These are phyloP conservation scores for Beris morrisii DNA, from an alignment of 2,888 invertebrate species.

Conservation along the genomic window DNA sequence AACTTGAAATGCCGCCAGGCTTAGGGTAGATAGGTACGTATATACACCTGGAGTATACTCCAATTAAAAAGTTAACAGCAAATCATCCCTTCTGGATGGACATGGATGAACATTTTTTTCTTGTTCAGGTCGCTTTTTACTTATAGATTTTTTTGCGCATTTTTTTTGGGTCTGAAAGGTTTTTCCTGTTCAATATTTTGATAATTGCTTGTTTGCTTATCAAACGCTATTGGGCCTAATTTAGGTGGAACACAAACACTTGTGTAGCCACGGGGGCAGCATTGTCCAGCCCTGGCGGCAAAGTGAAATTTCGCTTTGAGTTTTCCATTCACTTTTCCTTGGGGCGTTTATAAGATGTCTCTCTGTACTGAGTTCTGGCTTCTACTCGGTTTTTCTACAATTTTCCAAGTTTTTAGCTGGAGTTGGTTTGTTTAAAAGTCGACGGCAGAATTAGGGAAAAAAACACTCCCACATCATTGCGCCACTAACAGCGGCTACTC, in stretches of 20 bases:
- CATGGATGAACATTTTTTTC: conserved; percentile 26
- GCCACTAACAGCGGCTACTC: too few species aligned
- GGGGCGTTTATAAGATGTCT: conserved; percentile 15
- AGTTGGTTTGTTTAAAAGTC: neutral
- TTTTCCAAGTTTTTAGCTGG: neutral
- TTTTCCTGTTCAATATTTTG: conserved; percentile 40
- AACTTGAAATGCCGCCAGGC: conserved; percentile 6
- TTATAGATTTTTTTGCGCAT: conserved; percentile 18
- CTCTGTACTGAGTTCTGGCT: neutral
- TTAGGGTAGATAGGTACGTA: neutral
- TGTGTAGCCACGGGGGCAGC: conserved; percentile 30
- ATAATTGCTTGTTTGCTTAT: conserved; percentile 45
- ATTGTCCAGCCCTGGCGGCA: conserved; percentile 14
- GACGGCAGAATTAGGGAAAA: too few species aligned
- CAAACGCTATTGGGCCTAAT: conserved; percentile 34
- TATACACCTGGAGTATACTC: conserved; percentile 9
- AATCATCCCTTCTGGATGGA: conserved; percentile 29
- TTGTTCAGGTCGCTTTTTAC: conserved; percentile 2
- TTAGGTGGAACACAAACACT: conserved; percentile 40
- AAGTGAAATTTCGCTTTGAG: conserved; percentile 38
- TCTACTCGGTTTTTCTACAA: neutral
- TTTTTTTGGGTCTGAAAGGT: conserved; percentile 26
- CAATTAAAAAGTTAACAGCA: conserved; percentile 32
- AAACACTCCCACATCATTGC: too few species aligned
- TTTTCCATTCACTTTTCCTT: conserved; percentile 27